Evolutionary conservation across 1,140 invertebrate species (phyloP).

Genomic region (Zaprionus kolodkinae): DNA sequence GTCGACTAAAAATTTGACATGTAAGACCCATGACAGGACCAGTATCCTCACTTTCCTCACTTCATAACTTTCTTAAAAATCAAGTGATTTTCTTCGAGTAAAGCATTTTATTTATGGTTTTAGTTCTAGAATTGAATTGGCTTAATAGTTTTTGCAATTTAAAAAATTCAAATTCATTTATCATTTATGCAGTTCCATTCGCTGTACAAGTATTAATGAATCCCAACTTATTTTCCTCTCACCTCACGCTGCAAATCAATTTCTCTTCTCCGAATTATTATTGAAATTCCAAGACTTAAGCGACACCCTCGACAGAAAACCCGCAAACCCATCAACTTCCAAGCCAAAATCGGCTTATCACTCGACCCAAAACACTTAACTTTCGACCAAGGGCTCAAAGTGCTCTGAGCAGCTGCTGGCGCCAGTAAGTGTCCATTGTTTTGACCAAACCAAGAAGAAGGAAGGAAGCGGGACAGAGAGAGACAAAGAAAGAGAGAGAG

Average conservation of each 20-base stretch:
- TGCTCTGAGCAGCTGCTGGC: constrained; percentile 32
- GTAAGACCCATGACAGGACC: no score
- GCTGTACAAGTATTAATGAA: not conserved
- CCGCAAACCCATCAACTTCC: constrained; percentile 35
- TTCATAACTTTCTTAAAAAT: no score
- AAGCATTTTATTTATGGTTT: no score
- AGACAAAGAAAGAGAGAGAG: not conserved
- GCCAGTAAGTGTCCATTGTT: constrained; percentile 52
- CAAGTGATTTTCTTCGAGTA: no score
- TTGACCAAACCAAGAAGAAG: constrained; percentile 1
- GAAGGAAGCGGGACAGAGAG: not conserved
- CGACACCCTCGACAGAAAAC: not conserved
- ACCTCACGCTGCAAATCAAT: constrained; percentile 12
- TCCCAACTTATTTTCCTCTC: not conserved
- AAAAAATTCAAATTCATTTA: no score
- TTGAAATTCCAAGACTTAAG: not conserved
- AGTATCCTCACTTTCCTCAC: no score
- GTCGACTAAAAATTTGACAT: no score
- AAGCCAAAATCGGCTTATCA: constrained; percentile 47
- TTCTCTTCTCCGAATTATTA: constrained; percentile 39
- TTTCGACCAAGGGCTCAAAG: constrained; percentile 42
- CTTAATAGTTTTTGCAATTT: no score
- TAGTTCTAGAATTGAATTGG: no score
- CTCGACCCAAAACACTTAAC: constrained; percentile 54
- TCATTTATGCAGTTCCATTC: not conserved